These are phyloP conservation scores for Prunella fulvescens DNA, from an alignment of 2,113 vertebrate genomes.

Conservation along the genomic window DNA sequence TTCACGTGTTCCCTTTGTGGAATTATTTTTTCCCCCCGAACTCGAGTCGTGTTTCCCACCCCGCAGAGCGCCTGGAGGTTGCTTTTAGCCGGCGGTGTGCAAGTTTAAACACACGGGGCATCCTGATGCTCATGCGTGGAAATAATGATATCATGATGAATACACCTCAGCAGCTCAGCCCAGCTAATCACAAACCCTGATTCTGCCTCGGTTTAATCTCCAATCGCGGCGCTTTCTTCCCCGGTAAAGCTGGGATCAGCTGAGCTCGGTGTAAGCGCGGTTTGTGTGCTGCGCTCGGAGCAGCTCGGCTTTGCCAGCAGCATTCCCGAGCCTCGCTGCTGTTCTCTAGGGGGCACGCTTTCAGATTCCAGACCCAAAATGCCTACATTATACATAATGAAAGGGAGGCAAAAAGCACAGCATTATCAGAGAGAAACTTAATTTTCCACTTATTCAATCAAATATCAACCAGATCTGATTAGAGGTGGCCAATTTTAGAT, in stretches of 20 bases:
- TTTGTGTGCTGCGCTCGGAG: slow-evolving; percentile 34
- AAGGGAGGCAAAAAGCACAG: slow-evolving; percentile 18
- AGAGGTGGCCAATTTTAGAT: slow-evolving; percentile 58
- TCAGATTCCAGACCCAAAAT: neutral
- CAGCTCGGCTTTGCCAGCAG: slow-evolving; percentile 34
- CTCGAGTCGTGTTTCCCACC: slow-evolving; percentile 41
- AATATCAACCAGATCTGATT: slow-evolving; percentile 60
- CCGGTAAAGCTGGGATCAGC: slow-evolving; percentile 64
- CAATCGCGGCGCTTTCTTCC: slow-evolving; percentile 47
- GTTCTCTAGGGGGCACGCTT: slow-evolving; percentile 40
- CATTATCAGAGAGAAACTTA: slow-evolving; percentile 52
- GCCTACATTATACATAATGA: slow-evolving; percentile 15
- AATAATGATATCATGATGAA: slow-evolving; percentile 67
- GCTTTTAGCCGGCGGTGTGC: neutral
- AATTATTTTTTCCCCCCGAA: neutral
- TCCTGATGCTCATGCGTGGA: neutral
- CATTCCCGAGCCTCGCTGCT: neutral
- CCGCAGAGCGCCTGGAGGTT: neutral
- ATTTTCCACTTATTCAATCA: slow-evolving; percentile 64
- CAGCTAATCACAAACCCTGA: slow-evolving; percentile 72
- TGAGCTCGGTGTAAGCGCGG: slow-evolving; percentile 19
- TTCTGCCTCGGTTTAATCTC: slow-evolving; percentile 66
- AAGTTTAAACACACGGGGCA: neutral
- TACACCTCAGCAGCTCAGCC: slow-evolving; percentile 61
- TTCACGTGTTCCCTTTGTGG: slow-evolving; percentile 65